Conservation (phyloP, 30 jellyfish, hydroid and myxozoan species). For the Cassiopea xamachana region DNA sequence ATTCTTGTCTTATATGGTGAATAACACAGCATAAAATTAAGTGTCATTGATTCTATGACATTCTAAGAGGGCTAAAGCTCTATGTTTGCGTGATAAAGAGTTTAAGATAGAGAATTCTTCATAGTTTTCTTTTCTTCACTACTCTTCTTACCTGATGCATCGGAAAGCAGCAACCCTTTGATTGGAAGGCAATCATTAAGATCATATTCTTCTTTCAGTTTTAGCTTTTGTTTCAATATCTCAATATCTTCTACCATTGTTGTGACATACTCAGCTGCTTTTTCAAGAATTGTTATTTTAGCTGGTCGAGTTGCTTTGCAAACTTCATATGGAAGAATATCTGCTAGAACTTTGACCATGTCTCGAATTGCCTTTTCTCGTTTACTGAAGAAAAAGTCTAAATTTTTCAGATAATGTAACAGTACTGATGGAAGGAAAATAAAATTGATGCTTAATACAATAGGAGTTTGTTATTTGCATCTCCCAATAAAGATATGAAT, state of each 20-base stretch:
- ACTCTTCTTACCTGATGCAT: neutral
- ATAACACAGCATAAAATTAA: too few relatives aligned
- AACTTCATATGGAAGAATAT: conserved; percentile 69
- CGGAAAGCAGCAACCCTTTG: neutral
- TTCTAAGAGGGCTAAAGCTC: too few relatives aligned
- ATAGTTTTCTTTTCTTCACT: too few relatives aligned
- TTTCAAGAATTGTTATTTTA: conserved; percentile 43
- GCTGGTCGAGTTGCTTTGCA: conserved; percentile 73
- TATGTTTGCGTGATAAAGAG: too few relatives aligned
- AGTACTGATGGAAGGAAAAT: too few relatives aligned
- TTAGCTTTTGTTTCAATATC: conserved; percentile 21
- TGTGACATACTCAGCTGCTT: conserved; percentile 62
- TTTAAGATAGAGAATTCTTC: too few relatives aligned
- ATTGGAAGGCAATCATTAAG: neutral
- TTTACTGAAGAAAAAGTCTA: conserved; percentile 3
- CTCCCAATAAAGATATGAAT: too few relatives aligned
- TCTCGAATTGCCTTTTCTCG: conserved; percentile 70
- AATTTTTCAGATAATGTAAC: neutral
- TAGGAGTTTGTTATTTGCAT: too few relatives aligned
- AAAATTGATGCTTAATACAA: too few relatives aligned
- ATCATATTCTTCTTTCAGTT: neutral
- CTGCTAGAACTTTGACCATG: conserved; percentile 20
- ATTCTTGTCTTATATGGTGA: too few relatives aligned
- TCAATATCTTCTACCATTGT: conserved; percentile 66
- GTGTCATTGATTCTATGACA: too few relatives aligned